Evolutionary conservation across 2,113 vertebrate genomes (phyloP).

Genomic region (Calyptomena viridis): DNA sequence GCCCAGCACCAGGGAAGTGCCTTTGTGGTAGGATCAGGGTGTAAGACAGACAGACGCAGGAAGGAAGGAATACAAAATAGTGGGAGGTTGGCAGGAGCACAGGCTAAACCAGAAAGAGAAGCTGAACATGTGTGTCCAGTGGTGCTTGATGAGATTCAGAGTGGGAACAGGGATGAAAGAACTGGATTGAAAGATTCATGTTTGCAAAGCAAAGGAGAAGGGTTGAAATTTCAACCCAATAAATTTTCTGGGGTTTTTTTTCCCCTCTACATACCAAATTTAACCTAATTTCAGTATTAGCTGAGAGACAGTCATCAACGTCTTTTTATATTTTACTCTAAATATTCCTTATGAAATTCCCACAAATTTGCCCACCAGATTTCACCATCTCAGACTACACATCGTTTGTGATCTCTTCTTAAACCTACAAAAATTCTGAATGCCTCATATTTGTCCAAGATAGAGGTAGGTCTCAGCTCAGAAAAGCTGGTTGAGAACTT

Average conservation of each 20-base stretch:
- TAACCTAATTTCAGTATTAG: background rate
- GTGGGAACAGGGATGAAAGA: background rate
- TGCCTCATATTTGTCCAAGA: background rate
- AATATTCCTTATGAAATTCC: background rate
- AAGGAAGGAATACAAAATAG: background rate
- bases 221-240: background rate
- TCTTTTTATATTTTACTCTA: background rate
- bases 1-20: background rate
- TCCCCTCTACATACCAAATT: background rate
- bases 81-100: conserved; percentile 4
- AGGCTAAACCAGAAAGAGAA: conserved; percentile 39
- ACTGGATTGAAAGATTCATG: background rate
- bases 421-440: background rate
- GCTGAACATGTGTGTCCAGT: background rate
- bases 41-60: background rate
- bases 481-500: background rate
- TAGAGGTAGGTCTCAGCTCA: background rate
- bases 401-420: background rate
- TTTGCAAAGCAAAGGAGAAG: background rate
- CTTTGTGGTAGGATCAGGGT: background rate
- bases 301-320: background rate
- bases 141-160: background rate
- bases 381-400: background rate
- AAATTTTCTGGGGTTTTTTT: background rate
- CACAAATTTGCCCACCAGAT: background rate